phyloP scores from a whole-genome alignment of 2,797 vertebrate species.

The Gila robusta region DNA sequence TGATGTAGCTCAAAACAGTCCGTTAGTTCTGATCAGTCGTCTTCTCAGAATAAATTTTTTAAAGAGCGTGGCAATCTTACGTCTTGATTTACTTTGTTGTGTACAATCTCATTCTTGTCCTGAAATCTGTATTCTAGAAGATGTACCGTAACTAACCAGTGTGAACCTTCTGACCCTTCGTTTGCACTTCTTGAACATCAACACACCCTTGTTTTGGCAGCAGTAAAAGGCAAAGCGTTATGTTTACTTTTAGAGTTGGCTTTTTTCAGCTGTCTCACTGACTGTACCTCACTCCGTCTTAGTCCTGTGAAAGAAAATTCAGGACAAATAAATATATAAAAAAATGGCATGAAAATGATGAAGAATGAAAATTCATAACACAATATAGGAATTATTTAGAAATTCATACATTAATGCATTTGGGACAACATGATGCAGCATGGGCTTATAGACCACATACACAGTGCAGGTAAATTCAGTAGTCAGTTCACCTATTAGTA shows the following conservation, averaged over 20 bases:
- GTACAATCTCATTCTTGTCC: constrained; percentile 75
- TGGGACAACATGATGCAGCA: not conserved
- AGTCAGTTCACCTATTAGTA: not conserved
- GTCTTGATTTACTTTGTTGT: constrained; percentile 75
- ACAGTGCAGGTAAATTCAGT: not conserved
- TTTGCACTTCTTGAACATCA: constrained; percentile 91
- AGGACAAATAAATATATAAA: not conserved
- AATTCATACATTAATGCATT: not conserved
- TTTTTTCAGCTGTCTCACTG: constrained; percentile 90
- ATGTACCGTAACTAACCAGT: constrained; percentile 92
- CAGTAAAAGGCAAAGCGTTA: constrained; percentile 87
- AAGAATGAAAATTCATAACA: not conserved
- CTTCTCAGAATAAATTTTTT: constrained; percentile 90
- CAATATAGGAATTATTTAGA: not conserved
- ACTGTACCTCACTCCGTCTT: constrained; percentile 86
- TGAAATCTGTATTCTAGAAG: constrained; percentile 75
- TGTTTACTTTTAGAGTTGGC: constrained; percentile 93
- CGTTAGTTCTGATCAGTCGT: constrained; percentile 80
- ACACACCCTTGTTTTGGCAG: constrained; percentile 90
- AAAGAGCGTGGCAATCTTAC: constrained; percentile 79
- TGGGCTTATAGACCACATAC: not conserved
- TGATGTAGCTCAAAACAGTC: constrained; percentile 79
- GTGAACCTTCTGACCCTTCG: constrained; percentile 91
- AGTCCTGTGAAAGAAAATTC: constrained; percentile 77
- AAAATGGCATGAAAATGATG: not conserved